These are phyloP conservation scores for Liparis tanakae DNA, from an alignment of 2,797 vertebrate genomes.

Conservation along the genomic window DNA sequence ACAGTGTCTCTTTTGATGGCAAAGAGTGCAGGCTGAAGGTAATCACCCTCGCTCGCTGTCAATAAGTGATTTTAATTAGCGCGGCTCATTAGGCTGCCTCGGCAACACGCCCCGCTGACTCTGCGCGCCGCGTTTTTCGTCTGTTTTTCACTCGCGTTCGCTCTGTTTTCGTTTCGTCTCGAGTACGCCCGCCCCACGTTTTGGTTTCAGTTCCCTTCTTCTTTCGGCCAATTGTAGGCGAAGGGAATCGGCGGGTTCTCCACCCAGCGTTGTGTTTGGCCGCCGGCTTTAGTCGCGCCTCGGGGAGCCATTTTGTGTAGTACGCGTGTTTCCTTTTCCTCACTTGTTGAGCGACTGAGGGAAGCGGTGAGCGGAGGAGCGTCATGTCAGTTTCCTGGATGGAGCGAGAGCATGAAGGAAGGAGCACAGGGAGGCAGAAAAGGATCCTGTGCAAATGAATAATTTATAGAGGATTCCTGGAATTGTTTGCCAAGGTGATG, in stretches of 20 bases:
- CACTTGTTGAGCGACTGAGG: conserved; percentile 58
- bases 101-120: conserved; percentile 72
- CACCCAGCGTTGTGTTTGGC: not conserved
- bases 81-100: conserved; percentile 81
- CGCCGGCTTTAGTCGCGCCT: conserved; percentile 3
- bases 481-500: conserved; percentile 89
- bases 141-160: conserved; percentile 58
- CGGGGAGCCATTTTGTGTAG: conserved; percentile 44
- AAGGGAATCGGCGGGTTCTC: not conserved
- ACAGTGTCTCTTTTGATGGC: conserved; percentile 79
- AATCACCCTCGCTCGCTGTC: conserved; percentile 82
- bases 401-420: conserved; percentile 54
- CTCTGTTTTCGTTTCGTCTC: conserved; percentile 53
- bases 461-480: conserved; percentile 87
- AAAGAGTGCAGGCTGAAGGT: conserved; percentile 76
- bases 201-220: conserved; percentile 35
- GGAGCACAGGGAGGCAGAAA: conserved; percentile 49
- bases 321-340: conserved; percentile 43
- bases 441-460: conserved; percentile 84
- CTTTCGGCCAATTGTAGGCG: conserved; percentile 34
- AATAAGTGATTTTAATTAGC: conserved; percentile 87
- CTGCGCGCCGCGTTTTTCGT: conserved; percentile 42
- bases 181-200: conserved; percentile 14
- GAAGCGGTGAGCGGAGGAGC: conserved; percentile 57
- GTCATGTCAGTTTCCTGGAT: conserved; percentile 66